Conservation (phyloP, 1,140 invertebrate genomes). For the Drosophila subobscura region DNA sequence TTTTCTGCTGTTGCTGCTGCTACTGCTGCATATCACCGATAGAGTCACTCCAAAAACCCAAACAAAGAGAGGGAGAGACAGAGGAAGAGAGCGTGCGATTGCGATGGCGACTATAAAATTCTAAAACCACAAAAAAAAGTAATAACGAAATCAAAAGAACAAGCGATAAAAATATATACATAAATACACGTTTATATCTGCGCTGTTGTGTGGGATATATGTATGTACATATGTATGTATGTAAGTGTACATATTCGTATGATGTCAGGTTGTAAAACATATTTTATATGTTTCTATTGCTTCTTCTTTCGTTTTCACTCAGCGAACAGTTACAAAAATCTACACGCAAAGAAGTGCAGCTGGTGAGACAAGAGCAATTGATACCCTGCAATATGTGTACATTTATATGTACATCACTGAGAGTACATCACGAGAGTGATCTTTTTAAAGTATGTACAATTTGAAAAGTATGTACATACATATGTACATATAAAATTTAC, state of each 20-base stretch:
- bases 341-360: neutral
- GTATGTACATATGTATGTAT: constrained; percentile 21
- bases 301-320: neutral
- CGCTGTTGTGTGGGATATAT: constrained; percentile 8
- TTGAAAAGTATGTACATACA: too few species aligned
- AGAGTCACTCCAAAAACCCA: constrained; percentile 34
- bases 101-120: constrained; percentile 72
- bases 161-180: constrained; percentile 55
- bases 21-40: constrained; percentile 66
- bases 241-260: constrained; percentile 5
- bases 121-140: constrained; percentile 64
- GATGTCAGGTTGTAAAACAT: constrained; percentile 68
- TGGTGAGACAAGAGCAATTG: too few species aligned
- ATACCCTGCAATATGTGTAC: too few species aligned
- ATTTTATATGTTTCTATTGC: constrained; percentile 38
- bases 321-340: constrained; percentile 45
- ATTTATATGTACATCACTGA: too few species aligned
- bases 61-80: constrained; percentile 1
- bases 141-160: constrained; percentile 50
- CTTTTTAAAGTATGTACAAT: too few species aligned
- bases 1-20: constrained; percentile 12
- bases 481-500: too few species aligned
- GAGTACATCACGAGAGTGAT: too few species aligned
- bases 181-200: neutral
- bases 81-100: constrained; percentile 23